Evolutionary conservation across 2,113 vertebrate genomes (phyloP).

Genomic region (Pollachius pollachius): DNA sequence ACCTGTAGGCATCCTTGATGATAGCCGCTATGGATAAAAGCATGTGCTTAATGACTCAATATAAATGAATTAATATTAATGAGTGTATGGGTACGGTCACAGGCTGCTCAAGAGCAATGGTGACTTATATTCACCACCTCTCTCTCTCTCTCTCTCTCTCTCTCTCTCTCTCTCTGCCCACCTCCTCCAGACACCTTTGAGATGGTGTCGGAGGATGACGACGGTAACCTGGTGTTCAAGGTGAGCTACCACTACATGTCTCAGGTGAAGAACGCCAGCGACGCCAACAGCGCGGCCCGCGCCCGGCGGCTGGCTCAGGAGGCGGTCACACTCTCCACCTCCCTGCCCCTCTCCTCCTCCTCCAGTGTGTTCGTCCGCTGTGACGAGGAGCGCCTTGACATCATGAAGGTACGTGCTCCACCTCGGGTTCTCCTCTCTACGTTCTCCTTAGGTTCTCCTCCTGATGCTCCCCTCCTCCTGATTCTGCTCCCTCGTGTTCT

Average conservation of each 20-base stretch:
- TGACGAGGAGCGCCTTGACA: slow-evolving; percentile 95
- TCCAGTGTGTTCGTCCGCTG: slow-evolving; percentile 97
- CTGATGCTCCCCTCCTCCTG: too few relatives aligned
- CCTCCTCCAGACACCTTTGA: slow-evolving; percentile 89
- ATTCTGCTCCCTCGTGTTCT: too few relatives aligned
- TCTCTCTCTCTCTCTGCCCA: background rate
- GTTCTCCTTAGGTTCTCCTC: background rate
- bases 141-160: background rate
- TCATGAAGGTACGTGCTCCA: slow-evolving; percentile 88
- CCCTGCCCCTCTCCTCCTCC: slow-evolving; percentile 92
- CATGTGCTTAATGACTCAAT: too few relatives aligned
- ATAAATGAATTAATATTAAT: too few relatives aligned
- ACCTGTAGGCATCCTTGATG: too few relatives aligned
- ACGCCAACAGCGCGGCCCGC: slow-evolving; percentile 92
- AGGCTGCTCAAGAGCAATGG: background rate
- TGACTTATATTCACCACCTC: background rate
- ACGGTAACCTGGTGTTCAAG: slow-evolving; percentile 96
- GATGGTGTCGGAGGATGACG: slow-evolving; percentile 98
- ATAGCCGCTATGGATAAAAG: too few relatives aligned
- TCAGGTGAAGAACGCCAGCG: slow-evolving; percentile 97
- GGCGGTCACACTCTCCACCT: slow-evolving; percentile 96
- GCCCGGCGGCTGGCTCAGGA: slow-evolving; percentile 95
- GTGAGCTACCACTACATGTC: slow-evolving; percentile 99
- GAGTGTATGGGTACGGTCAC: too few relatives aligned
- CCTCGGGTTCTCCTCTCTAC: background rate